Base-by-base conservation (phyloP, 2,113 vertebrate species). In the Chaetodon auriga region DNA sequence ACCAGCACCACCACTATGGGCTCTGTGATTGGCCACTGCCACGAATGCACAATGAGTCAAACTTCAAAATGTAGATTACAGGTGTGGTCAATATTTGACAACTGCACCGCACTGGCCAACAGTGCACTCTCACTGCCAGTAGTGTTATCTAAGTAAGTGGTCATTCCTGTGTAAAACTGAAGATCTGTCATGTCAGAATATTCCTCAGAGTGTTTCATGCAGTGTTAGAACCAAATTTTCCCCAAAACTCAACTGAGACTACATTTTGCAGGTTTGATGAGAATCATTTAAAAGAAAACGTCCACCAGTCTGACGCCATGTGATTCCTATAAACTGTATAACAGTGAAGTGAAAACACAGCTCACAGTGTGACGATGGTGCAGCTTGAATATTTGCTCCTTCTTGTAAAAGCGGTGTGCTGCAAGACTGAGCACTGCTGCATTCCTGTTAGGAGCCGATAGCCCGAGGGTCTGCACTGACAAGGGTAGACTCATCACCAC, bases 401-500 rank as follows among this genome's bases (percentile, higher is more conserved):
- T 60, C 82, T 75, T 65, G 49, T 55, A 46, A 71, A 83, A 66
- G 51, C 0, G 58, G 10, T 48, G 60, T 25, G 78, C 36, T 76
- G 45, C 90, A 92, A 90, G 77, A 90, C 81, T 0, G 66, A 88
- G 79, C 54, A 19, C 46, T 80, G 0, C 73, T 62, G 64, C 87
- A 94, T 93, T 93, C 90, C 80, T 90, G n/a, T 0, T 38, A 19
- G 66, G 55, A 75, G 41, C 43, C 35, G 70, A 30, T 30, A 1
- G 80, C 89, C 89, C 9, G 21, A 55, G 82, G 93, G 68, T 79
- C 41, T 30, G 82, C 30, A 6, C 72, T 38, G 60, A 83, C 84
- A 74, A 3, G 41, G 62, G 12, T 0, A 71, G 75, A 80, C 45
- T 81, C 60, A 58, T 74, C 77, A 41, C 45, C 30, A 75, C 14